Base-by-base conservation (phyloP, 1,140 invertebrate genomes). In the Mizuhopecten yessoensis region DNA sequence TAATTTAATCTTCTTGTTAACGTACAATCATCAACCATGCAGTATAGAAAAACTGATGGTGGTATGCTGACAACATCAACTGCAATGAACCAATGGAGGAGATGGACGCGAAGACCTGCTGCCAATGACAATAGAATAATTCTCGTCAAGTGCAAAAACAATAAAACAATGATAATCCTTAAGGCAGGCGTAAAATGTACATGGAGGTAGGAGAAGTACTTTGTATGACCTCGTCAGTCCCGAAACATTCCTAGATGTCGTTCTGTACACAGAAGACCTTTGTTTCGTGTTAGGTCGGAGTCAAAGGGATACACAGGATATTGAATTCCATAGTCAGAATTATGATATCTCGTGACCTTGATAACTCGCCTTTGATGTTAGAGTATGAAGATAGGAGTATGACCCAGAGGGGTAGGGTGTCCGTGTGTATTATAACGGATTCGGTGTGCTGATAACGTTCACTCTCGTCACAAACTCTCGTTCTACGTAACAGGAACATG, bases 321-420 rank as follows among this genome's bases (percentile, higher is more conserved):
- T 75, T 75, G 57, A 75, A 75, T 75, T 29, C 57, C 42, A 45
- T 45, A 45, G 9, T 45, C 42, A 45, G 42, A 45, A 29, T 75
- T 75, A 75, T 75, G 57, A 75, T 75, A 75, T 75, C 57, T 75
- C 23, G 23, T 75, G 57, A 29, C 57, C 57, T 75, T 75, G 57
- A 75, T 75, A 75, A n/a, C n/a, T 29, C 57, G 57, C 57, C 57
- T 75, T 75, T 75, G 57, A 75, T 5, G 57, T 75, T 29, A 17
- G 57, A 13, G 57, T 75, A 75, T 75, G n/a, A 3, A 75, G 57
- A 75, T 75, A 75, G 20, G 57, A n/a, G n/a, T 75, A 17, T 75
- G 57, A 13, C 57, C 57, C 29, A n/a, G n/a, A n/a, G n/a, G n/a
- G n/a, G n/a, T n/a, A 29, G 57, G n/a, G 17, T 75, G 57, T 75